Percentiles rank a stretch among this genome's conserved stretches.
Conservation (phyloP, 2,797 vertebrate genomes). For the Gephyroberyx darwinii region DNA sequence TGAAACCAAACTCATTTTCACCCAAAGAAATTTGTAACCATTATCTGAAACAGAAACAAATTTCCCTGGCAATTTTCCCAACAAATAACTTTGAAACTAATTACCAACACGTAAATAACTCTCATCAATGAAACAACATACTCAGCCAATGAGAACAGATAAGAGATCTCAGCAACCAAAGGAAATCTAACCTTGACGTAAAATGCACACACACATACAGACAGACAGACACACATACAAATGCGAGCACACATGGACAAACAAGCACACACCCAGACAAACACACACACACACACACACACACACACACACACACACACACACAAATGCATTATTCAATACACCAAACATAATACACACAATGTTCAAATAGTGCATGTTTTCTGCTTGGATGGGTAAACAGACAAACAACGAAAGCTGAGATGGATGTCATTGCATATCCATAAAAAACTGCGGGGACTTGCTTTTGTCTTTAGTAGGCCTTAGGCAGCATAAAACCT, state of each 20-base stretch:
- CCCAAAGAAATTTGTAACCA: slow-evolving; percentile 56
- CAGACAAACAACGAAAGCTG: no score
- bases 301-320: no score
- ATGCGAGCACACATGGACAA: neutral
- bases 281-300: neutral
- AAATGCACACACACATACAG: neutral
- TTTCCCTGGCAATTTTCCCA: slow-evolving; percentile 26
- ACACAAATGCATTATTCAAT: no score
- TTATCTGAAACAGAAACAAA: slow-evolving; percentile 53
- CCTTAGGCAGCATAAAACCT: no score
- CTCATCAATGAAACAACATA: neutral
- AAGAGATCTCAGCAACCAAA: neutral
- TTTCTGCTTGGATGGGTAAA: no score
- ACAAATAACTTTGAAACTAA: slow-evolving; percentile 39
- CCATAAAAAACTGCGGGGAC: neutral
- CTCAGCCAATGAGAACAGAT: neutral
- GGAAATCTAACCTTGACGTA: neutral
- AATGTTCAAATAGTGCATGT: no score
- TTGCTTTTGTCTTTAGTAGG: neutral
- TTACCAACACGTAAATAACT: slow-evolving; percentile 22
- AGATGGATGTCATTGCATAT: neutral
- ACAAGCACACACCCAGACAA: neutral
- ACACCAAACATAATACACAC: no score
- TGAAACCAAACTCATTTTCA: slow-evolving; percentile 56
- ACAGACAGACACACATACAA: neutral